These are phyloP conservation scores for Remorina albescens DNA, from an alignment of 2,797 vertebrate genomes.

Conservation along the genomic window DNA sequence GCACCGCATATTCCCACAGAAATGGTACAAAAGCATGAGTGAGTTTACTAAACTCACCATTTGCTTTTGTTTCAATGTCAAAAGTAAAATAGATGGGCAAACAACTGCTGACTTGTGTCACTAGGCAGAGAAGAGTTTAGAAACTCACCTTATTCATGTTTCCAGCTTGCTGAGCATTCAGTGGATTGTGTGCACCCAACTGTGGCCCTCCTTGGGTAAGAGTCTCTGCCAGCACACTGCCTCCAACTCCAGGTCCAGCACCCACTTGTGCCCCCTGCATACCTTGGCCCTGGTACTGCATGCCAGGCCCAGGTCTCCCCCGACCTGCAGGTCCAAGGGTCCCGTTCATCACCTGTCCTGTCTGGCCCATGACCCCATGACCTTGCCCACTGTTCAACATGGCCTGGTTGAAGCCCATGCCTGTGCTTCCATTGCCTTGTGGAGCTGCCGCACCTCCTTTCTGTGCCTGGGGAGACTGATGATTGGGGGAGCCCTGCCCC, in stretches of 20 bases:
- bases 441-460: conserved; percentile 89
- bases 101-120: neutral
- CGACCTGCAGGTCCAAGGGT: conserved; percentile 90
- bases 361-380: conserved; percentile 91
- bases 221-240: conserved; percentile 94
- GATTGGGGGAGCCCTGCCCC: conserved; percentile 88
- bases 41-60: neutral
- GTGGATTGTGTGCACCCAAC: conserved; percentile 87
- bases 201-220: conserved; percentile 92
- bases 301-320: conserved; percentile 87
- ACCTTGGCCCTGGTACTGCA: conserved; percentile 91
- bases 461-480: conserved; percentile 90
- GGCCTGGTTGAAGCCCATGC: conserved; percentile 92
- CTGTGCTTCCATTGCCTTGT: conserved; percentile 81
- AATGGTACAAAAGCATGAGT: neutral
- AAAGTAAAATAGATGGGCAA: neutral
- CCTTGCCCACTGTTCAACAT: conserved; percentile 93
- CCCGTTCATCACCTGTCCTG: conserved; percentile 96
- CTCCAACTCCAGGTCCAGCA: conserved; percentile 78
- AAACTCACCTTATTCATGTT: conserved; percentile 93
- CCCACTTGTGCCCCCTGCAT: conserved; percentile 86
- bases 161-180: conserved; percentile 92
- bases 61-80: neutral
- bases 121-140: neutral
- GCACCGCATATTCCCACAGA: neutral